Conservation (phyloP, 2,113 vertebrate genomes). For the Todiramphus saurophagus region DNA sequence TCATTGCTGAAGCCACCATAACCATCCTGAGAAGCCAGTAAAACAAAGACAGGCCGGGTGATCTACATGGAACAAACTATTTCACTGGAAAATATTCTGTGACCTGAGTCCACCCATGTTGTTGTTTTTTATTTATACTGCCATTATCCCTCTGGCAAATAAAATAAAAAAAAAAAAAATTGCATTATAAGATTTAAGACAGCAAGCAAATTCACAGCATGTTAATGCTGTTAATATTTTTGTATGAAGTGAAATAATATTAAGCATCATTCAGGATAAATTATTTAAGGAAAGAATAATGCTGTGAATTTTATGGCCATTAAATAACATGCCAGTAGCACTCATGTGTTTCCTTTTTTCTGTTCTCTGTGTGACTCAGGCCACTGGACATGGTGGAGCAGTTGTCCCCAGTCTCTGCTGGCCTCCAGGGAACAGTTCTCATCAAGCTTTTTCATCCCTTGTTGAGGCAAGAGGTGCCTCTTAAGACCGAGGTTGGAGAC, state of each 20-base stretch:
- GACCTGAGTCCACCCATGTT: neutral
- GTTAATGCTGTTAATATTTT: neutral
- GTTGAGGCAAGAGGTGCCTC: neutral
- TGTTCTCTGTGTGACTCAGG: neutral
- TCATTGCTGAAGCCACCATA: neutral
- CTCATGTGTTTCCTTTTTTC: neutral
- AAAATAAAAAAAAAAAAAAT: neutral
- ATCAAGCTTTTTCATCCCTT: neutral
- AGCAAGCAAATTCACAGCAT: neutral
- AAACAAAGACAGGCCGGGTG: neutral
- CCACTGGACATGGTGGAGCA: neutral
- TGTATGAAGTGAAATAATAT: neutral
- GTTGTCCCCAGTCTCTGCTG: neutral
- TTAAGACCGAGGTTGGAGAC: neutral
- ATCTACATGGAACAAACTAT: neutral
- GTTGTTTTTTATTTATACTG: neutral
- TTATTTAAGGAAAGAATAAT: neutral
- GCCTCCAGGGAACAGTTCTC: neutral
- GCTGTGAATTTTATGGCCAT: neutral
- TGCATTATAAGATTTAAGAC: neutral
- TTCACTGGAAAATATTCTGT: constrained; percentile 4
- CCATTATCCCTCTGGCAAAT: neutral
- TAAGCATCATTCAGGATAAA: neutral
- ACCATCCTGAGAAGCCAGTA: neutral
- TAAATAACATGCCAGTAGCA: neutral